Evolutionary conservation across 2,888 invertebrate genomes (phyloP), one percentile per base, ranked within the genome.

Genomic region (Drosophila atroscutellata): DNA sequence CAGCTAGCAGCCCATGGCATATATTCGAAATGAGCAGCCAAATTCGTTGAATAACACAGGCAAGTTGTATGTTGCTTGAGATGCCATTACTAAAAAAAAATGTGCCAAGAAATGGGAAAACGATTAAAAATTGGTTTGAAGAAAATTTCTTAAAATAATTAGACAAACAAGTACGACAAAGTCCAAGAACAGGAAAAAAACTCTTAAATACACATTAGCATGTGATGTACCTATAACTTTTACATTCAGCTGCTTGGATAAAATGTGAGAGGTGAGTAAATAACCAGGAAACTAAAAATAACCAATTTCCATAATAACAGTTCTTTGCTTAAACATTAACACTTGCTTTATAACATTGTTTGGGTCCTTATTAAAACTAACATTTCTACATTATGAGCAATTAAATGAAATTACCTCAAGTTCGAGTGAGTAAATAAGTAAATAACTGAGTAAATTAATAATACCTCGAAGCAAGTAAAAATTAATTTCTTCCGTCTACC

Each of bases 1-100:
- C 94, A 68, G 94, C 94, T 70, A 95, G 91, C 72, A 95, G 90
- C 59, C 94, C 94, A 88, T 94, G 94, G 83, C 94, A 94, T 55
- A 94, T 93, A 60, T 93, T 94, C 45, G 94, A 93, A 67, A 94
- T 89, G 78, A 94, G 93, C 83, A 94, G 92, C 94, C 94, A 95
- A 86, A 93, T 92, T 90, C 93, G 93, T 92, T 95, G 94, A 73
- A 94, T 91, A 60, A 92, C 87, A 89, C 93, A 93, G 70, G 93
- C 93, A 74, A 93, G 79, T 85, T 93, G 92, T 39, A 93, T 92
- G 64, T 89, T 93, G 67, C 90, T 91, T 59, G 90, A 89, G 72
- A 93, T 92, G 67, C 91, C 91, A 64, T 81, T 88, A 62, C 92
- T 92, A 63, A 3, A 81, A 75, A 26, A 2, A 0, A 8, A 18